These are phyloP conservation scores for Leptopilina drosophilae DNA, from an alignment of 2,888 invertebrate genomes.

Conservation along the genomic window DNA sequence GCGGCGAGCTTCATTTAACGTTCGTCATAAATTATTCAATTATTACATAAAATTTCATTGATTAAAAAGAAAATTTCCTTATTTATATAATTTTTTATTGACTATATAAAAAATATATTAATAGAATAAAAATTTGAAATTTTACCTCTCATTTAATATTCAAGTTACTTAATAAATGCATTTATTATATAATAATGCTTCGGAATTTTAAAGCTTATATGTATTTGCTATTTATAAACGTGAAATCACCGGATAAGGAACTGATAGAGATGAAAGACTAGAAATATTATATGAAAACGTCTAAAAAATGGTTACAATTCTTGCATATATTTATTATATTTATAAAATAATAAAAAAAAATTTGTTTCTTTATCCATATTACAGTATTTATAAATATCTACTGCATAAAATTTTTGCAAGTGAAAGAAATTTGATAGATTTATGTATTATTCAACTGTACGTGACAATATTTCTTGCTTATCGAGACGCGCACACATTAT, in stretches of 20 bases:
- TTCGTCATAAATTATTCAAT: not conserved
- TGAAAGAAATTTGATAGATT: too few relatives aligned
- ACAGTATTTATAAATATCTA: too few relatives aligned
- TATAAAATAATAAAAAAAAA: too few relatives aligned
- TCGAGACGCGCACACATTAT: not conserved
- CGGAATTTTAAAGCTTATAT: conserved; percentile 20
- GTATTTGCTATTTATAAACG: conserved; percentile 30
- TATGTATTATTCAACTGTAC: not conserved
- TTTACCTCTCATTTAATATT: not conserved
- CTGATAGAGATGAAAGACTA: conserved; percentile 29
- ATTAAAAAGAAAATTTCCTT: too few relatives aligned
- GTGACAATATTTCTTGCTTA: not conserved
- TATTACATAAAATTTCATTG: too few relatives aligned
- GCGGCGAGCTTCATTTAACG: not conserved
- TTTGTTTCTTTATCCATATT: too few relatives aligned
- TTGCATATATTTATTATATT: too few relatives aligned
- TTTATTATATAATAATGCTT: not conserved
- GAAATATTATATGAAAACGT: not conserved
- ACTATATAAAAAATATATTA: not conserved
- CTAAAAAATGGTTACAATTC: not conserved
- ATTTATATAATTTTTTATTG: too few relatives aligned
- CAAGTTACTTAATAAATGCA: not conserved
- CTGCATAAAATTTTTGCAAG: too few relatives aligned
- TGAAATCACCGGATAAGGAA: conserved; percentile 31
- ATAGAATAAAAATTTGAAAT: not conserved